phyloP scores from a whole-genome alignment of 1,140 invertebrate genomes.

The Atopsyche davidsoni region DNA sequence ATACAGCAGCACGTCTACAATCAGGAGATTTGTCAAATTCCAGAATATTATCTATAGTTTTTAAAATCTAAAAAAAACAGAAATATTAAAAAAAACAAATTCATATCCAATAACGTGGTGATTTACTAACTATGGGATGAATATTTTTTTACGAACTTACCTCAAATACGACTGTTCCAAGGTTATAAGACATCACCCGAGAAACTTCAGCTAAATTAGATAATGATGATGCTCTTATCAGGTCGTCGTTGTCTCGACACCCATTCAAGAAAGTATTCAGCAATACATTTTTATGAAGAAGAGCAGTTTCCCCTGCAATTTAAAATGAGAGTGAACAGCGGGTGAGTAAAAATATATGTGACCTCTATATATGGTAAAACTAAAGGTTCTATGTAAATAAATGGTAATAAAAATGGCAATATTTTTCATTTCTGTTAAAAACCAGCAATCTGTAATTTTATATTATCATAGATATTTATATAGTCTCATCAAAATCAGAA shows the following conservation, averaged over 20 bases:
- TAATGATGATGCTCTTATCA: conserved; percentile 75
- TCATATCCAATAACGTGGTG: not conserved
- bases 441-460: too few species aligned
- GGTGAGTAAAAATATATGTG: not conserved
- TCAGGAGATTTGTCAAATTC: conserved; percentile 62
- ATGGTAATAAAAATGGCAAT: not conserved
- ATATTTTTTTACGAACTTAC: conserved; percentile 41
- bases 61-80: conserved; percentile 54
- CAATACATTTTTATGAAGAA: conserved; percentile 62
- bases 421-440: not conserved
- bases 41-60: conserved; percentile 61
- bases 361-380: not conserved
- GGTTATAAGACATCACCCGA: conserved; percentile 63
- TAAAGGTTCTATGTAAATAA: not conserved
- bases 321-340: conserved; percentile 20
- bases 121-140: not conserved
- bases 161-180: conserved; percentile 67
- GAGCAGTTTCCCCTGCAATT: conserved; percentile 64
- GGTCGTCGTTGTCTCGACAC: conserved; percentile 60
- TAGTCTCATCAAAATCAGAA: too few species aligned
- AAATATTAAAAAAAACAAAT: conserved; percentile 1
- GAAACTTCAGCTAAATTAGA: conserved; percentile 84
- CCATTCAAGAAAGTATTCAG: conserved; percentile 67
- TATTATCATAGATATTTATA: too few species aligned
- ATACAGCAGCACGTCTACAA: conserved; percentile 70